Base-by-base conservation (phyloP, 2,888 invertebrate species). In the Phytoseiulus persimilis region DNA sequence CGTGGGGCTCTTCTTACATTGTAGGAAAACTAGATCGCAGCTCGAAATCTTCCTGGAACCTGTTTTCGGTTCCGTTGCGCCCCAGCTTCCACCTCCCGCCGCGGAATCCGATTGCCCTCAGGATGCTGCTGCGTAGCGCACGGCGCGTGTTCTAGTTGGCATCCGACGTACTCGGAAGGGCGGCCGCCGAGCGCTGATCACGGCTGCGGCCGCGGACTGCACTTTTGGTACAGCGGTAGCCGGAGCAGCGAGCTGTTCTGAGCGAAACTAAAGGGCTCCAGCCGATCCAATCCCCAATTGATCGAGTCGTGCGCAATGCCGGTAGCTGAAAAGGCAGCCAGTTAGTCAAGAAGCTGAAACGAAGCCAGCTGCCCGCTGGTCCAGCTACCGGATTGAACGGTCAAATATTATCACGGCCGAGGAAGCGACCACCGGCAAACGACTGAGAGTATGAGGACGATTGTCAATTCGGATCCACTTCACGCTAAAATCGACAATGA, bases 401-500 rank as follows among this genome's bases (percentile, higher is more conserved):
- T 28, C 65, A 65, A 65, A 65, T 28, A 65, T 65, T 28, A 65
- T 65, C 18, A 65, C 18, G 65, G 28, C 65, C 65, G 65, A 28
- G 65, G 65, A 65, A 65, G 65, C 65, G 18, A 65, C 23, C 65
- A 18, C 23, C 65, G 28, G 65, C 65, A 65, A 65, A 65, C 65
- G 65, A 18, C 65, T 65, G 65, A 6, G 65, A 65, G 39, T 39
- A 39, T 65, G 65, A 65, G 11, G 65, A 65, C 65, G 65, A 65
- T 87, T 87, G 87, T 45, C 87, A 87, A 87, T 33, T 87, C 45
- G 45, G 87, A 87, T 87, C 87, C 87, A 87, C 87, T 87, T 87
- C 87, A 87, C 87, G 87, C 87, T 87, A 39, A 87, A 87, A 87
- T 87, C 32, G 87, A 87, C 87, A 87, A 87, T 87, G 39, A 87